These are phyloP conservation scores for Heterodera carotae DNA, from an alignment of 1,140 invertebrate genomes.

Conservation along the genomic window DNA sequence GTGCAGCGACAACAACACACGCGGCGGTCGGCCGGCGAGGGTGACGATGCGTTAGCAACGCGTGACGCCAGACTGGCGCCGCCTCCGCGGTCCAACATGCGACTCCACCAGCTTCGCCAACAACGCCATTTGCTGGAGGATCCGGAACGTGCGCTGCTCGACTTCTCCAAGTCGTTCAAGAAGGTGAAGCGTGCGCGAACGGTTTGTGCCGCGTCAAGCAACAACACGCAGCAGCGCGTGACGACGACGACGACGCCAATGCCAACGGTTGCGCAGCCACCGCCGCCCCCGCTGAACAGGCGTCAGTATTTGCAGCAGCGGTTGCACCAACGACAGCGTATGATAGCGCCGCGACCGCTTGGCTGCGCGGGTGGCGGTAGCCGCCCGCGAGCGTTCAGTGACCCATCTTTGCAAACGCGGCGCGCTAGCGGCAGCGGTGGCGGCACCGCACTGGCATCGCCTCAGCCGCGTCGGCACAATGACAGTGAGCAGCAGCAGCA, in stretches of 20 bases:
- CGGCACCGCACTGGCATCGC: background rate
- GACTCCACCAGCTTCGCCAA: background rate
- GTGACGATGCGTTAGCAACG: background rate
- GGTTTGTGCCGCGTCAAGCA: conserved; percentile 26
- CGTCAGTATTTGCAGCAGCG: background rate
- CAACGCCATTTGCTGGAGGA: conserved; percentile 1
- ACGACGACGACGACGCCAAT: too few relatives aligned
- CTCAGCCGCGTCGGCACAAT: background rate
- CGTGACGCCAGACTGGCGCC: background rate
- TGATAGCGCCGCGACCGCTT: background rate
- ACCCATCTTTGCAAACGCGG: background rate
- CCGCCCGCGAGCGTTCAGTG: background rate
- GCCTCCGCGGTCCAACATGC: background rate
- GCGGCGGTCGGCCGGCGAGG: too few relatives aligned
- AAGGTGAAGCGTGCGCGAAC: conserved; percentile 54
- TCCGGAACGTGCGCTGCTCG: conserved; percentile 47
- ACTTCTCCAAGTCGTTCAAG: conserved; percentile 62
- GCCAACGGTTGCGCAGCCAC: too few relatives aligned
- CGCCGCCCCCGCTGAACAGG: background rate
- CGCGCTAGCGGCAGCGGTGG: background rate
- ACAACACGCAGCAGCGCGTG: background rate
- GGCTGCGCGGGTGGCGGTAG: background rate
- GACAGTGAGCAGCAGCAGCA: background rate
- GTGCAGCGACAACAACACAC: background rate
- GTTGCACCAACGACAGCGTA: background rate